Evolutionary conservation across 2,888 invertebrate species (phyloP).

Genomic region (Aricia artaxerxes): DNA sequence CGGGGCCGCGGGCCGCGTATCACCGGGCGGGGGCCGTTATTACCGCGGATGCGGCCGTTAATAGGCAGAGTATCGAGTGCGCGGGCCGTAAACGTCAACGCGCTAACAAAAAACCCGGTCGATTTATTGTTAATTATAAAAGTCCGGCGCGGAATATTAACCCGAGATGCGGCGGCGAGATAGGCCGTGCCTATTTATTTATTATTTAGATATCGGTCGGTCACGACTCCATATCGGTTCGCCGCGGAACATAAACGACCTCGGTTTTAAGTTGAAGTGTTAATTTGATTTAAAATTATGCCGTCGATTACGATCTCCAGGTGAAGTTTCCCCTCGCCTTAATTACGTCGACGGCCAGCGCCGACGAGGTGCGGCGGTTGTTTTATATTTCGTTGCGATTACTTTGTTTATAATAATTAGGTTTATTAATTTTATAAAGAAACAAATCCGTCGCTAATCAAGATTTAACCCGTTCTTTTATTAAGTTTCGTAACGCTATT

Average conservation of each 20-base stretch:
- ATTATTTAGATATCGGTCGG: slow-evolving; percentile 79
- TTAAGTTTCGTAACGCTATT: not conserved
- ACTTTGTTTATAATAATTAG: slow-evolving; percentile 16
- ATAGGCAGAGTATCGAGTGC: slow-evolving; percentile 68
- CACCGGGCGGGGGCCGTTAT: not conserved
- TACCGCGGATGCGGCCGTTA: slow-evolving; percentile 48
- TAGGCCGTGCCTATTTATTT: slow-evolving; percentile 76
- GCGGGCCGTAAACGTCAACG: slow-evolving; percentile 47
- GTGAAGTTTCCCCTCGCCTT: slow-evolving; percentile 75
- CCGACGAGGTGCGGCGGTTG: slow-evolving; percentile 50
- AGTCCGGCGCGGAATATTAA: slow-evolving; percentile 75
- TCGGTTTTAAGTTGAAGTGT: slow-evolving; percentile 80
- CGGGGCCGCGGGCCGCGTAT: slow-evolving; percentile 34
- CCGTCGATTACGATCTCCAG: slow-evolving; percentile 72
- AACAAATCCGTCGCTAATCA: not conserved
- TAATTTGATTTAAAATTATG: slow-evolving; percentile 81
- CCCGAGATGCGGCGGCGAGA: slow-evolving; percentile 71
- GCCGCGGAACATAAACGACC: slow-evolving; percentile 77
- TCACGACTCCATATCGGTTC: slow-evolving; percentile 79
- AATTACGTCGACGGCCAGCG: slow-evolving; percentile 67
- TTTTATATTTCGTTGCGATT: slow-evolving; percentile 18
- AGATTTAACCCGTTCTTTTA: not conserved
- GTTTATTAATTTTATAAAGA: slow-evolving; percentile 19
- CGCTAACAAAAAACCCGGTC: slow-evolving; percentile 72
- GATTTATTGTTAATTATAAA: slow-evolving; percentile 82